These are phyloP conservation scores for Eristalis intricaria DNA, from an alignment of 2,888 invertebrate genomes.

Conservation along the genomic window DNA sequence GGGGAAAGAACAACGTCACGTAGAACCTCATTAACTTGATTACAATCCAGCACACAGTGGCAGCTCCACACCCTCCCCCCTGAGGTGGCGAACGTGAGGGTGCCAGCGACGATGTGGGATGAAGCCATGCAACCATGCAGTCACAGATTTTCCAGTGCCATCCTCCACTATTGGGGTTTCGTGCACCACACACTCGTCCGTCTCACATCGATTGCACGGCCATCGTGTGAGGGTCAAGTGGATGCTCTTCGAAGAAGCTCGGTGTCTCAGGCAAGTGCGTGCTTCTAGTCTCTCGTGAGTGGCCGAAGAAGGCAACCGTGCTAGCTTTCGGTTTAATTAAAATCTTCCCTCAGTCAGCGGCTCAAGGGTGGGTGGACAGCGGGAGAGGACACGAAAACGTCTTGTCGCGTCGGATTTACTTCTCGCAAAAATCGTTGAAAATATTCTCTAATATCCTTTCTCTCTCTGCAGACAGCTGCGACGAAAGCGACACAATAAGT, in stretches of 20 bases:
- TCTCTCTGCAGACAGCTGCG: constrained; percentile 76
- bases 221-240: constrained; percentile 13
- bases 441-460: constrained; percentile 11
- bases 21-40: constrained; percentile 54
- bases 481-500: constrained; percentile 78
- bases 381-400: background rate
- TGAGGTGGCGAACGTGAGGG: background rate
- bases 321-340: background rate
- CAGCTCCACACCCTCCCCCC: constrained; percentile 26
- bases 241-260: background rate
- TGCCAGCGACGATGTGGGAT: background rate
- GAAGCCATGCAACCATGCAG: background rate
- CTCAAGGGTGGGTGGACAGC: background rate
- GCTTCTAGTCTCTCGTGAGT: background rate
- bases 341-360: background rate
- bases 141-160: constrained; percentile 2
- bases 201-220: constrained; percentile 9
- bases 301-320: background rate
- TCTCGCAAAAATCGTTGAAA: background rate
- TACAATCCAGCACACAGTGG: constrained; percentile 38
- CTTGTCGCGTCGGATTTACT: constrained; percentile 12
- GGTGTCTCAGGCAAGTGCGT: background rate
- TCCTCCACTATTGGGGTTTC: background rate
- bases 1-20: constrained; percentile 35
- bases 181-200: constrained; percentile 3